Evolutionary conservation across 2,797 vertebrate genomes (phyloP).

Genomic region (Menidia menidia): DNA sequence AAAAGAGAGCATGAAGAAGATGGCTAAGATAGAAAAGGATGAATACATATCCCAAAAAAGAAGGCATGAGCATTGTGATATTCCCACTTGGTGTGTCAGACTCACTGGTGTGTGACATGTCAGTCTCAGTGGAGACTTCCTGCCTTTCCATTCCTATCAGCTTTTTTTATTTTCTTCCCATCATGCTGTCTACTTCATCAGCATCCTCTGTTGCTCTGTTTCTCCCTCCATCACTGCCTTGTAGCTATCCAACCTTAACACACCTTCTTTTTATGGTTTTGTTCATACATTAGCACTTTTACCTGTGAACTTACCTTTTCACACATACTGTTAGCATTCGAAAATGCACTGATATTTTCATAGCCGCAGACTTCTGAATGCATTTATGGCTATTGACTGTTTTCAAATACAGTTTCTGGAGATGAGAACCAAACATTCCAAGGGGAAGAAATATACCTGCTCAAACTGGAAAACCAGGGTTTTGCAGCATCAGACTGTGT

Average conservation of each 20-base stretch:
- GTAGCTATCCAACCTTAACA: slow-evolving; percentile 47
- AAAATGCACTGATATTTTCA: too few species aligned
- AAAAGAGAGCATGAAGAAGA: slow-evolving; percentile 23
- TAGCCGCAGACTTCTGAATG: too few species aligned
- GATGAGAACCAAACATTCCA: too few species aligned
- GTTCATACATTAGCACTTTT: slow-evolving; percentile 3
- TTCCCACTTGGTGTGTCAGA: slow-evolving; percentile 59
- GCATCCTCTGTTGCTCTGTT: slow-evolving; percentile 37
- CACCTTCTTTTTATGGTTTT: slow-evolving; percentile 17
- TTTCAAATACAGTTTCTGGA: too few species aligned
- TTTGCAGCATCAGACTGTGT: too few species aligned
- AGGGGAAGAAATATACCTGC: too few species aligned
- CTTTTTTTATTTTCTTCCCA: slow-evolving; percentile 26
- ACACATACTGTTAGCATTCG: neutral
- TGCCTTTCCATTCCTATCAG: slow-evolving; percentile 41
- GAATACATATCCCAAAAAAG: slow-evolving; percentile 35
- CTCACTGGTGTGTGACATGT: slow-evolving; percentile 72
- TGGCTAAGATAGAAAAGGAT: slow-evolving; percentile 26
- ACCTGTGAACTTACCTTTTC: neutral
- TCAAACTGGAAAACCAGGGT: too few species aligned
- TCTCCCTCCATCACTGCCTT: slow-evolving; percentile 31
- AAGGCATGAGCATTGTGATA: slow-evolving; percentile 49
- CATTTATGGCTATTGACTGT: too few species aligned
- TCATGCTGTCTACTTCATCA: slow-evolving; percentile 38
- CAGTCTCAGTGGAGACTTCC: slow-evolving; percentile 64